Base-by-base conservation (phyloP, 2,113 vertebrate species). In the Leuciscus idus region DNA sequence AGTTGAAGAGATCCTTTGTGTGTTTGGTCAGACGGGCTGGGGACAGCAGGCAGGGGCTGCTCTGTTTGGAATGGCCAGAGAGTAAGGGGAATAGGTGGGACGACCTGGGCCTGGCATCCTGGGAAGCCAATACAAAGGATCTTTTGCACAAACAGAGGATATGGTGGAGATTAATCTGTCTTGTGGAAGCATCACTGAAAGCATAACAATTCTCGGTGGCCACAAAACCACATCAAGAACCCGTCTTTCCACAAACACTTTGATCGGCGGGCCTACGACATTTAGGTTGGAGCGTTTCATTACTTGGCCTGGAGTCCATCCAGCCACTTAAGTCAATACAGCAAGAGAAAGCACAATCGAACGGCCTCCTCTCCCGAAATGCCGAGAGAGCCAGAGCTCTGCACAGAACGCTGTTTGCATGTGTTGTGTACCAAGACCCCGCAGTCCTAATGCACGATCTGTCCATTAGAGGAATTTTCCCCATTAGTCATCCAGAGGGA, bases 171-270 rank as follows among this genome's bases (percentile, higher is more conserved):
- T 93, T 89, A 91, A 89, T 93, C 86, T 87, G 89, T 84, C 70
- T 91, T 89, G 89, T 91, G 91, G 87, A 93, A 90, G 89, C 90
- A 87, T 75, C 87, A 85, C 85, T 89, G 90, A 91, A 93, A 93
- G 90, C 93, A 93, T 90, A 94, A 94, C 93, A 93, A 87, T 92
- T 91, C 90, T 92, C 89, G 87, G 89, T 77, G 89, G 91, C 89
- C 89, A 81, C 80, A 85, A 75, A 93, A 93, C 93, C 94, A 95
- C 94, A 94, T 94, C 91, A 94, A 94, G 87, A 89, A 36, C 84
- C 84, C 43, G 85, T 89, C 91, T 92, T 92, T 91, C 90, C 86
- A 90, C 85, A 19, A 87, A 89, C 84, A 91, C 93, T 94, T 94
- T 94, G 89, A 94, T 93, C 90, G 88, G 68, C 87, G 89, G 85